A percentile compares a stretch with the other conserved stretches of the same genome.
Conservation (phyloP, 2,888 invertebrate genomes). For the Dryobotodes eremita region DNA sequence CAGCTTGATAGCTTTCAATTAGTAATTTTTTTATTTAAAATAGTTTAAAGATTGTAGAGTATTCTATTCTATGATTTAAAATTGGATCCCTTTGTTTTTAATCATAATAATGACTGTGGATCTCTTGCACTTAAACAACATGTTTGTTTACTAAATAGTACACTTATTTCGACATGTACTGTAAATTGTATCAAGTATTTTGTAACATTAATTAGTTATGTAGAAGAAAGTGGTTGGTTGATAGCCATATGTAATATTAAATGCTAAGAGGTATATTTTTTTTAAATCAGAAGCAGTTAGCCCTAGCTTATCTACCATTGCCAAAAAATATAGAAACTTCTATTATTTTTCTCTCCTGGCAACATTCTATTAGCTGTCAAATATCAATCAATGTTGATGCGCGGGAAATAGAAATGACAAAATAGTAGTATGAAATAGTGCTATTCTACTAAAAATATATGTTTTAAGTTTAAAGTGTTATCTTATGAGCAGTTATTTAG, state of each 20-base stretch:
- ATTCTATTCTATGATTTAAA: no score
- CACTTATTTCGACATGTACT: neutral
- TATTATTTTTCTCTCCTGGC: neutral
- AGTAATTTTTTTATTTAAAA: no score
- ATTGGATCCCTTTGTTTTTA: no score
- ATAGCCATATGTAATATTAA: neutral
- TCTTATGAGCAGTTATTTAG: no score
- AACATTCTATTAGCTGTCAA: conserved; percentile 29
- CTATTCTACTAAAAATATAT: no score
- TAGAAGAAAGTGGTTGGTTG: conserved; percentile 1
- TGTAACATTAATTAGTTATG: neutral
- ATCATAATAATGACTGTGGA: no score
- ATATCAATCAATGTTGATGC: neutral
- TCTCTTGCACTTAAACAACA: neutral
- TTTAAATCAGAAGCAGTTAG: neutral
- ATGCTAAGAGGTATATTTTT: neutral
- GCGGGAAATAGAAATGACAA: neutral
- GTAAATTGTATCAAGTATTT: neutral
- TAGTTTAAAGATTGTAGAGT: no score
- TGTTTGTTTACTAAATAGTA: conserved; percentile 6
- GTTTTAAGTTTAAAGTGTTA: no score
- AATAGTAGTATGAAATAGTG: no score
- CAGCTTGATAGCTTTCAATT: no score
- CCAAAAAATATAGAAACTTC: neutral
- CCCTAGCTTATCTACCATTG: neutral